Evolutionary conservation across 23 tunicate species (phyloP).

Genomic region (Styela plicata): DNA sequence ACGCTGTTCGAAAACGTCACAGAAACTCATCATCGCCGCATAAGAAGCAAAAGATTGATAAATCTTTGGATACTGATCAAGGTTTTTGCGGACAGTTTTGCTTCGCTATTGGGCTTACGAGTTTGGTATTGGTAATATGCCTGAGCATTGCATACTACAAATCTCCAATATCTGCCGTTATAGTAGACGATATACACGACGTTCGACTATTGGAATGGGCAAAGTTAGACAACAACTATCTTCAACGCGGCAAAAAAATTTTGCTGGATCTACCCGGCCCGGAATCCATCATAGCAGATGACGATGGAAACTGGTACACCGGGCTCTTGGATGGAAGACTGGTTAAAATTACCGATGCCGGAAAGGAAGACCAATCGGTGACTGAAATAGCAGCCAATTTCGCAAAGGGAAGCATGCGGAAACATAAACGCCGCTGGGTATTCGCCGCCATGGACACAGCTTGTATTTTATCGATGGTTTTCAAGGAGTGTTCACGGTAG

Average conservation of each 20-base stretch:
- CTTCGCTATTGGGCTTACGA: too few relatives aligned
- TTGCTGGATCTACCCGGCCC: slow-evolving; percentile 5
- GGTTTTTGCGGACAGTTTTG: too few relatives aligned
- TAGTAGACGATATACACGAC: slow-evolving; percentile 3
- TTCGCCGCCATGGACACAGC: neutral
- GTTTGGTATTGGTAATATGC: too few relatives aligned
- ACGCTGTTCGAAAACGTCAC: too few relatives aligned
- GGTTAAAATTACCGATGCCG: slow-evolving; percentile 1
- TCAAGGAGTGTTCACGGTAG: slow-evolving; percentile 12
- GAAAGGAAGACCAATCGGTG: neutral
- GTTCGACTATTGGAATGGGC: neutral
- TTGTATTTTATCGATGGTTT: slow-evolving; percentile 13
- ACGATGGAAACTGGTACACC: slow-evolving; percentile 13
- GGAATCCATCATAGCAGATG: slow-evolving; percentile 21
- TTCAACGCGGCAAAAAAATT: neutral
- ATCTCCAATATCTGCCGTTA: slow-evolving; percentile 1
- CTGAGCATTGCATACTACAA: neutral
- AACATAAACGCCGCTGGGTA: slow-evolving; percentile 20
- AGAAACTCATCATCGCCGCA: too few relatives aligned
- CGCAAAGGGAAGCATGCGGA: neutral
- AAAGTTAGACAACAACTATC: neutral
- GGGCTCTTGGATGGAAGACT: slow-evolving; percentile 20
- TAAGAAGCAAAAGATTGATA: too few relatives aligned
- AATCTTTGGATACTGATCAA: too few relatives aligned
- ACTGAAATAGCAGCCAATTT: neutral